These are phyloP conservation scores for Notodonta dromedarius DNA, from an alignment of 2,888 invertebrate genomes.

Conservation along the genomic window DNA sequence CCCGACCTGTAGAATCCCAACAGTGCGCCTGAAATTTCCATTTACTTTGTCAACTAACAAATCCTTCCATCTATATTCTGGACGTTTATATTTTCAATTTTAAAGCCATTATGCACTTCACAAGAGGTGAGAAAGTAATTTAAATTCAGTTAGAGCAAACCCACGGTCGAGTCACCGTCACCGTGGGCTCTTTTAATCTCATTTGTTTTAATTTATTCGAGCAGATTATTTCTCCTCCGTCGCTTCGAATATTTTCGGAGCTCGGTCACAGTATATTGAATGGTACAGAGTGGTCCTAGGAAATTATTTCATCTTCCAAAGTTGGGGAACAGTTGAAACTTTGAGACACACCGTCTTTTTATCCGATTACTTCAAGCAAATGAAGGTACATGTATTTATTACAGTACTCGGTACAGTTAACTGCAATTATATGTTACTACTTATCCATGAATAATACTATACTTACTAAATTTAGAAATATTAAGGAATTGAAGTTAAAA, in stretches of 20 bases:
- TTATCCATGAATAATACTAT: no score
- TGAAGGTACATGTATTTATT: no score
- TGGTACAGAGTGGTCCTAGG: neutral
- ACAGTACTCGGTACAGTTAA: no score
- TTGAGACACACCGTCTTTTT: neutral
- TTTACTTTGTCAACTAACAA: constrained; percentile 36
- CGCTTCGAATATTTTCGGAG: constrained; percentile 60
- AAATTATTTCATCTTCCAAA: neutral
- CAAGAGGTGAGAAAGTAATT: constrained; percentile 78
- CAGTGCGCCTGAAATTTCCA: neutral
- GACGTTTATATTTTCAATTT: constrained; percentile 63
- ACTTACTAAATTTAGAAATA: no score
- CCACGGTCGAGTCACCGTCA: constrained; percentile 57
- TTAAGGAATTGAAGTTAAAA: no score
- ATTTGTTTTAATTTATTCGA: constrained; percentile 82
- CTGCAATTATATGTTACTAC: no score
- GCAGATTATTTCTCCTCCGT: constrained; percentile 71
- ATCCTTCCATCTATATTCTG: constrained; percentile 34
- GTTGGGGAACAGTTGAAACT: neutral
- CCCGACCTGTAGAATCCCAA: no score
- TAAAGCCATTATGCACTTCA: constrained; percentile 79
- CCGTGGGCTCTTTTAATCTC: constrained; percentile 75
- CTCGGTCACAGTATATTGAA: constrained; percentile 20
- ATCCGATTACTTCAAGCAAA: neutral
- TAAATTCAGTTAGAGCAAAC: constrained; percentile 73